Evolutionary conservation across 2,113 vertebrate species (phyloP).

Genomic region (Peromyscus maniculatus): DNA sequence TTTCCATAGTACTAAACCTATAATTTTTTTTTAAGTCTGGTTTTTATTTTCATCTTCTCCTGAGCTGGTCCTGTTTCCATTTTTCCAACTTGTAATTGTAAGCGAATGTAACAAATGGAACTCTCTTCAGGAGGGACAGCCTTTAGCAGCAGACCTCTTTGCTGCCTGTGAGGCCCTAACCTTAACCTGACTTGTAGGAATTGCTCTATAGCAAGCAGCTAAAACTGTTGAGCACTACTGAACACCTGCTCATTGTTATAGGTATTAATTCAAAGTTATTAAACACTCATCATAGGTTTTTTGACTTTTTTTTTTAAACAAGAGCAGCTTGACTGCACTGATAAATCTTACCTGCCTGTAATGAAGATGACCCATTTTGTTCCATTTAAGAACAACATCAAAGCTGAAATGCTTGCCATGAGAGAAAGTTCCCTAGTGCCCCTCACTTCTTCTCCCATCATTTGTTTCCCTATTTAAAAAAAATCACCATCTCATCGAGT

Average conservation of each 20-base stretch:
- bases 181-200: neutral
- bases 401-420: neutral
- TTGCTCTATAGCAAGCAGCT: neutral
- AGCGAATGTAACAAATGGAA: neutral
- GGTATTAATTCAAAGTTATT: slow-evolving; percentile 52
- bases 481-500: neutral
- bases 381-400: neutral
- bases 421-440: neutral
- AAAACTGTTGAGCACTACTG: neutral
- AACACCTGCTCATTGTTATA: neutral
- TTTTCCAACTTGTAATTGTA: neutral
- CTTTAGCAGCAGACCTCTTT: neutral
- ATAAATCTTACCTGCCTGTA: neutral
- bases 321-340: neutral
- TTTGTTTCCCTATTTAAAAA: neutral
- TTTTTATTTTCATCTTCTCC: neutral
- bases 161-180: neutral
- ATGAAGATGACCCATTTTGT: neutral
- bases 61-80: neutral
- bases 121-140: neutral
- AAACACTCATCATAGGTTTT: slow-evolving; percentile 27
- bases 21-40: neutral
- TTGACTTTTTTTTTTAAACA: neutral
- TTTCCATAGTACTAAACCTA: neutral
- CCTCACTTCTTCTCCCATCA: neutral